A percentile compares a stretch with the other conserved stretches of the same genome.
Conservation (phyloP, 2,113 vertebrate species). For the Sinocyclocheilus anophthalmus region DNA sequence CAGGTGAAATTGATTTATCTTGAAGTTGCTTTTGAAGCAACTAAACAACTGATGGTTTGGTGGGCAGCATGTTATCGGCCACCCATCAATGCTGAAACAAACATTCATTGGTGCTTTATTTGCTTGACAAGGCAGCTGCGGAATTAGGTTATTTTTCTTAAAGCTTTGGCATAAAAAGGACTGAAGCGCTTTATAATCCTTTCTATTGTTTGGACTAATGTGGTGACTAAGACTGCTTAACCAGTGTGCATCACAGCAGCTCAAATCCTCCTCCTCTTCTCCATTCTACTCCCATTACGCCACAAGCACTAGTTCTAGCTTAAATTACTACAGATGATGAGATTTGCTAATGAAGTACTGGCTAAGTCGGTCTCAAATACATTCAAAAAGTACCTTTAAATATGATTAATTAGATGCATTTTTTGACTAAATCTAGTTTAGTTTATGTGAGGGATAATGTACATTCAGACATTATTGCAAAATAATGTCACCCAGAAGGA, state of each 20-base stretch:
- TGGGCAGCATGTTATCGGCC: background rate
- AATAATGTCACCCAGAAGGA: background rate
- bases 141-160: constrained; percentile 2
- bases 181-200: background rate
- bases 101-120: constrained; percentile 5
- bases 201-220: constrained; percentile 12
- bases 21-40: constrained; percentile 20
- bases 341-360: constrained; percentile 75
- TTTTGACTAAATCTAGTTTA: background rate
- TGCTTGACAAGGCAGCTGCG: background rate
- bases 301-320: constrained; percentile 66
- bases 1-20: constrained; percentile 25
- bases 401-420: background rate
- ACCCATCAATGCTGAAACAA: background rate
- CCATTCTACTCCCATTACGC: constrained; percentile 44
- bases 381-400: constrained; percentile 46
- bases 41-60: background rate
- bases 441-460: background rate
- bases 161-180: background rate
- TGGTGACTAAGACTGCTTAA: background rate
- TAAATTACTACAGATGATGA: constrained; percentile 72
- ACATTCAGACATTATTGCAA: background rate
- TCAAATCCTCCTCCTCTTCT: constrained; percentile 24
- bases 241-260: background rate
- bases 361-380: constrained; percentile 59